Evolutionary conservation across 2,888 invertebrate species (phyloP).

Genomic region (Thereva unica): DNA sequence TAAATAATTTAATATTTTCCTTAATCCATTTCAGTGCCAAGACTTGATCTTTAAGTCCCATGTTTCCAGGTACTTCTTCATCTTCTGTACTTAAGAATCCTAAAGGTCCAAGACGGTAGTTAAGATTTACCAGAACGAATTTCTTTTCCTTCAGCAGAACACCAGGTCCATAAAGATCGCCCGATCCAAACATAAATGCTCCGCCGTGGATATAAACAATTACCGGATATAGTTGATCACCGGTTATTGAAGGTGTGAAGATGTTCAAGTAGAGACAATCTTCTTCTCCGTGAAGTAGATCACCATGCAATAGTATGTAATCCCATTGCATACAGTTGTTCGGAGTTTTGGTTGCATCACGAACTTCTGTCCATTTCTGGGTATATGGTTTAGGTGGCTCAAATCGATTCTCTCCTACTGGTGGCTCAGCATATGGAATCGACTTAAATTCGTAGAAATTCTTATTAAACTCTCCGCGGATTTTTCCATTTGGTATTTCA

Average conservation of each 20-base stretch:
- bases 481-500: no score
- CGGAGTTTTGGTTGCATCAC: slow-evolving; percentile 63
- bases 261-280: slow-evolving; percentile 71
- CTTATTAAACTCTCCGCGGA: no score
- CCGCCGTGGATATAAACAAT: slow-evolving; percentile 71
- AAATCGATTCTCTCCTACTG: slow-evolving; percentile 66
- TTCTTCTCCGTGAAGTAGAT: slow-evolving; percentile 62
- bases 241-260: slow-evolving; percentile 60
- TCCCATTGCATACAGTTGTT: slow-evolving; percentile 68
- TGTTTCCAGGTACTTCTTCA: slow-evolving; percentile 69
- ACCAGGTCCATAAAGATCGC: slow-evolving; percentile 61
- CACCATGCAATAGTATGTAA: slow-evolving; percentile 48
- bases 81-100: slow-evolving; percentile 79
- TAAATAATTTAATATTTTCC: slow-evolving; percentile 69
- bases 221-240: slow-evolving; percentile 63
- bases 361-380: slow-evolving; percentile 45
- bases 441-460: no score
- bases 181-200: slow-evolving; percentile 70
- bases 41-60: slow-evolving; percentile 74
- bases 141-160: slow-evolving; percentile 63
- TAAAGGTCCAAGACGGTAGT: slow-evolving; percentile 48
- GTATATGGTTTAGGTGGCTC: slow-evolving; percentile 52
- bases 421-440: slow-evolving; percentile 54
- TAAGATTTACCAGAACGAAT: slow-evolving; percentile 69
- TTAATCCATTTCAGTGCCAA: slow-evolving; percentile 72